Conservation (phyloP, 1,140 invertebrate species). For the Dreissena polymorpha region DNA sequence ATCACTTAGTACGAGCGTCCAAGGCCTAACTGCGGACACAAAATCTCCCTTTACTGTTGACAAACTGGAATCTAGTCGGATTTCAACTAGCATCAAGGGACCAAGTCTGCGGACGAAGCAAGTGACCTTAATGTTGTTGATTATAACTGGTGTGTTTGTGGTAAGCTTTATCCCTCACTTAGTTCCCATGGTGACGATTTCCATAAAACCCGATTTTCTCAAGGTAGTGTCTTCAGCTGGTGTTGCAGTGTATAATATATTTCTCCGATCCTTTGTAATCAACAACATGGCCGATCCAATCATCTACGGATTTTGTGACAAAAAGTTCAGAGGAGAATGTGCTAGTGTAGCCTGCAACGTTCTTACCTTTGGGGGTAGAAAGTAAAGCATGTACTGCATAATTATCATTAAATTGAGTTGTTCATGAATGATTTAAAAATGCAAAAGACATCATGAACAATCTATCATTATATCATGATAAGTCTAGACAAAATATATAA, state of each 20-base stretch:
- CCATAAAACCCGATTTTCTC: slow-evolving; percentile 47
- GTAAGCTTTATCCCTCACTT: slow-evolving; percentile 64
- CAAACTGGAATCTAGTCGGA: too few relatives aligned
- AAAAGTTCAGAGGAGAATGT: slow-evolving; percentile 63
- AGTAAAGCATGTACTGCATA: too few relatives aligned
- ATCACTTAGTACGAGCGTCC: too few relatives aligned
- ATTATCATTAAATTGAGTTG: too few relatives aligned
- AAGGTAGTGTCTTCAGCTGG: slow-evolving; percentile 30
- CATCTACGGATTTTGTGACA: slow-evolving; percentile 65
- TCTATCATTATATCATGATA: too few relatives aligned
- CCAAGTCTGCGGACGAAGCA: slow-evolving; percentile 34
- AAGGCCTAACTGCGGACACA: too few relatives aligned
- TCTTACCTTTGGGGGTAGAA: too few relatives aligned
- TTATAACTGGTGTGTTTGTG: slow-evolving; percentile 62
- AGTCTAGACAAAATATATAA: too few relatives aligned
- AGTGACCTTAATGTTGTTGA: slow-evolving; percentile 61
- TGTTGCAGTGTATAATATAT: slow-evolving; percentile 48
- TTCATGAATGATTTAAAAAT: too few relatives aligned
- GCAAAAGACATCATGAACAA: too few relatives aligned
- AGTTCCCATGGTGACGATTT: slow-evolving; percentile 56
- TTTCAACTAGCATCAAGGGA: neutral
- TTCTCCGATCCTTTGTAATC: slow-evolving; percentile 65
- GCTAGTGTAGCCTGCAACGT: neutral
- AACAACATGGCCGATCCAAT: slow-evolving; percentile 69
- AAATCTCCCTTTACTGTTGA: too few relatives aligned